These are phyloP conservation scores for Heliopora coerulea DNA, from an alignment of 92 coral and sea anemone genomes.

Conservation along the genomic window DNA sequence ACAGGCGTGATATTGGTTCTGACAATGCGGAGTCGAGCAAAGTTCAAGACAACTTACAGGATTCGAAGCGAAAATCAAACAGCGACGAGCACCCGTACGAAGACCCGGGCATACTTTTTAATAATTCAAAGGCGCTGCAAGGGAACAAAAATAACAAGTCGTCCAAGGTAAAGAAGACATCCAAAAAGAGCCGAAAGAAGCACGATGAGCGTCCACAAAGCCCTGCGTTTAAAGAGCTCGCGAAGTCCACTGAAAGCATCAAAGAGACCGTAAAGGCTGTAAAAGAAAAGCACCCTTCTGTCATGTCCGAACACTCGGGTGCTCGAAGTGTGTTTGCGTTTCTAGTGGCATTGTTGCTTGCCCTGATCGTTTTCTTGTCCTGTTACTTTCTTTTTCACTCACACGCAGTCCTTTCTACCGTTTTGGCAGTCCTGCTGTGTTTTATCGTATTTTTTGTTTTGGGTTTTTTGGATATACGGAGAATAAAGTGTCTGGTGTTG, in stretches of 20 bases:
- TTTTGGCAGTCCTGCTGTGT: constrained; percentile 67
- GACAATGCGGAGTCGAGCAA: neutral
- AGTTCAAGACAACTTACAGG: neutral
- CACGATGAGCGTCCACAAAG: neutral
- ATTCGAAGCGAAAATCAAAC: constrained; percentile 7
- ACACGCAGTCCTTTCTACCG: constrained; percentile 59
- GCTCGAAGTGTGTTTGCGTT: constrained; percentile 74
- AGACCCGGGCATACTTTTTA: constrained; percentile 15
- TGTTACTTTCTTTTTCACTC: constrained; percentile 57
- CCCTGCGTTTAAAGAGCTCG: constrained; percentile 2
- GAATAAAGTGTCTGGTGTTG: constrained; percentile 70
- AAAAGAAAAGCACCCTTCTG: constrained; percentile 62
- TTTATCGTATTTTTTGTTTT: constrained; percentile 63
- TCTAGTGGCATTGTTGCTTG: constrained; percentile 66
- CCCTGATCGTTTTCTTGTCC: constrained; percentile 70
- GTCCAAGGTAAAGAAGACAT: constrained; percentile 24
- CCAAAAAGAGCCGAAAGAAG: constrained; percentile 3
- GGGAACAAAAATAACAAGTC: constrained; percentile 41
- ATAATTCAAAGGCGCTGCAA: constrained; percentile 33
- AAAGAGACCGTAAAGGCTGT: constrained; percentile 72
- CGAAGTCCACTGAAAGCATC: constrained; percentile 57
- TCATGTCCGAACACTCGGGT: constrained; percentile 72
- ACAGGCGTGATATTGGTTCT: neutral
- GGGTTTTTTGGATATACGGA: constrained; percentile 78
- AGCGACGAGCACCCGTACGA: constrained; percentile 31